phyloP scores from a whole-genome alignment of 2,797 vertebrate species.

The Cossypha caffra region DNA sequence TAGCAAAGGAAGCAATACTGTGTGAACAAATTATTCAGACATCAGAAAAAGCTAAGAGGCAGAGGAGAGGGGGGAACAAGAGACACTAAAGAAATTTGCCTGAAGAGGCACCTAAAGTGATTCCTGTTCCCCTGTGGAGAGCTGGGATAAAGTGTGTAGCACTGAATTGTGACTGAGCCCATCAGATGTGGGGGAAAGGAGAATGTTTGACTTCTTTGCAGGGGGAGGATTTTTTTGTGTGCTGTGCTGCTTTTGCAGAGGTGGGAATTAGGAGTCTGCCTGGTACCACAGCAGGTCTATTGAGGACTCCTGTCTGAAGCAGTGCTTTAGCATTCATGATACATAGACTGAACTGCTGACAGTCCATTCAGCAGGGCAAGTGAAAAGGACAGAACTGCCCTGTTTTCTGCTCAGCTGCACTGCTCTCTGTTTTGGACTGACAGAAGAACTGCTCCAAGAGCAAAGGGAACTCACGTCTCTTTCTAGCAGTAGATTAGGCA shows the following conservation, averaged over 20 bases:
- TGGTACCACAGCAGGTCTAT: conserved; percentile 26
- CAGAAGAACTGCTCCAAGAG: background rate
- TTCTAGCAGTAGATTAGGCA: background rate
- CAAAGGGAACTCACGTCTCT: background rate
- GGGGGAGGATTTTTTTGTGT: background rate
- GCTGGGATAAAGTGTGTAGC: background rate
- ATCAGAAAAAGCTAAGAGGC: background rate
- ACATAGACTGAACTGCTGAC: conserved; percentile 8
- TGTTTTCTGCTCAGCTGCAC: conserved; percentile 36
- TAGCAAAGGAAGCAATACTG: background rate
- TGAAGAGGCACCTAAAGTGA: background rate
- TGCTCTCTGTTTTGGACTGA: background rate
- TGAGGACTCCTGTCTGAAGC: background rate
- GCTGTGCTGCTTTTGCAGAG: background rate
- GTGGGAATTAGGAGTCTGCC: background rate
- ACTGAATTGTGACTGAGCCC: background rate
- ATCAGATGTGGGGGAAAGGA: background rate
- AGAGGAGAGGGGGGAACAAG: background rate
- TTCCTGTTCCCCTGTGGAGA: background rate
- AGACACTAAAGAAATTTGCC: background rate
- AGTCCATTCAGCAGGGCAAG: background rate
- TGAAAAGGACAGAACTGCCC: conserved; percentile 21
- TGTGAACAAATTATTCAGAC: background rate
- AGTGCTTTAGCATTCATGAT: conserved; percentile 32
- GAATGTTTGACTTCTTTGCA: rapidly evolving